Percentiles rank a stretch among this genome's conserved stretches.
These are phyloP conservation scores for Siniperca knerii DNA, from an alignment of 2,113 vertebrate species.

Conservation along the genomic window DNA sequence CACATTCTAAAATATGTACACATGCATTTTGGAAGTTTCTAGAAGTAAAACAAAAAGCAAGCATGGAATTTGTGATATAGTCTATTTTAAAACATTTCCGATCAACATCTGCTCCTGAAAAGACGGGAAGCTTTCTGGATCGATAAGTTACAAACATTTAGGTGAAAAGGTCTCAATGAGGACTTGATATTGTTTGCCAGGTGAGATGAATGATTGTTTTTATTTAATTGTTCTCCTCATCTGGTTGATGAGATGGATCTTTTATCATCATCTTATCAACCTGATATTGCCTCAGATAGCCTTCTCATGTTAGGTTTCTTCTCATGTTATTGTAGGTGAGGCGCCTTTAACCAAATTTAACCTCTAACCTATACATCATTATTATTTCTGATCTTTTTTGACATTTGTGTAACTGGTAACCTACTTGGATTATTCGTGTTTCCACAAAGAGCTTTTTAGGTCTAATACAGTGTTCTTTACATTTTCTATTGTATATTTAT, in stretches of 20 bases:
- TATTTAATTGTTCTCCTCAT: not conserved
- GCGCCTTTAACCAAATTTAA: not conserved
- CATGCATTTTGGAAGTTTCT: not conserved
- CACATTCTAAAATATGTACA: not conserved
- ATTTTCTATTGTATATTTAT: not conserved
- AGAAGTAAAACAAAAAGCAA: not conserved
- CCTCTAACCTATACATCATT: too few species aligned
- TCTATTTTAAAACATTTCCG: not conserved
- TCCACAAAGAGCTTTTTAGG: not conserved
- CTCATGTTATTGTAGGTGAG: not conserved
- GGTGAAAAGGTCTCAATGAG: not conserved
- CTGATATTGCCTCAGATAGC: not conserved
- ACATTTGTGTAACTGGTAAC: not conserved
- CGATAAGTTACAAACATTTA: not conserved
- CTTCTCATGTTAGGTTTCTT: not conserved
- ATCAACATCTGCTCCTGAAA: not conserved
- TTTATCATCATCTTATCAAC: not conserved
- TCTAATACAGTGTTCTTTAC: not conserved
- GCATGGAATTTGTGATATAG: not conserved
- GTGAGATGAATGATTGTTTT: not conserved
- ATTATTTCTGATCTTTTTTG: too few species aligned
- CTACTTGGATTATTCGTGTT: not conserved
- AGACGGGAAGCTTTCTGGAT: not conserved
- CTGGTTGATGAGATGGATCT: not conserved
- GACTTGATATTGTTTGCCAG: not conserved